Conservation (phyloP, 2,113 vertebrate genomes). For the Conger conger region DNA sequence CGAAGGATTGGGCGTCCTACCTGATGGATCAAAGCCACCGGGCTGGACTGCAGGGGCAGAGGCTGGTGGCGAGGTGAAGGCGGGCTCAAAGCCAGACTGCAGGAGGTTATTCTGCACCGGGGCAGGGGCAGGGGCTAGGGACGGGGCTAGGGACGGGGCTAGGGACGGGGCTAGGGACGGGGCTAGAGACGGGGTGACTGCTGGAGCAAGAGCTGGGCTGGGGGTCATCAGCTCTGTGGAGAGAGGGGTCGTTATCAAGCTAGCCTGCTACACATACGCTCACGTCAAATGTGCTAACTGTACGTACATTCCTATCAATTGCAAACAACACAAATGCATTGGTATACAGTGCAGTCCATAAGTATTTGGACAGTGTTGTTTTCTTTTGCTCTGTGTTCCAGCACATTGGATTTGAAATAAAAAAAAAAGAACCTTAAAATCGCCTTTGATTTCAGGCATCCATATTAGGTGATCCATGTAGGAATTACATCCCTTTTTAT, state of each 20-base stretch:
- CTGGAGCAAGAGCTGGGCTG: slow-evolving; percentile 74
- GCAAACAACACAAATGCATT: neutral
- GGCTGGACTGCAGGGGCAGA: slow-evolving; percentile 71
- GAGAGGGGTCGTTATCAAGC: slow-evolving; percentile 6
- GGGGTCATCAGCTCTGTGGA: slow-evolving; percentile 73
- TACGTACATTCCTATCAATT: neutral
- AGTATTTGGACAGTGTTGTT: too few species aligned
- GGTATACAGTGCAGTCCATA: too few species aligned
- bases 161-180: slow-evolving; percentile 71
- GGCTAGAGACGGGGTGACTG: slow-evolving; percentile 59
- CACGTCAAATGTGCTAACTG: neutral
- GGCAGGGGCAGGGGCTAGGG: slow-evolving; percentile 32
- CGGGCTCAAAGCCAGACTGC: slow-evolving; percentile 78
- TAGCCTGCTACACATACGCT: neutral
- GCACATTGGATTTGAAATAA: too few species aligned
- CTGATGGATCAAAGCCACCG: slow-evolving; percentile 87
- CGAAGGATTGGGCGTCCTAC: slow-evolving; percentile 62
- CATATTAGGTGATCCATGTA: too few species aligned
- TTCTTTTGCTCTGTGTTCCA: too few species aligned
- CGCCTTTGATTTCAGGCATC: too few species aligned
- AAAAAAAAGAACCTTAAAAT: too few species aligned
- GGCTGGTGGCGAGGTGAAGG: slow-evolving; percentile 70
- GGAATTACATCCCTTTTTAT: too few species aligned
- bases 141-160: slow-evolving; percentile 69
- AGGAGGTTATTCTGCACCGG: slow-evolving; percentile 81